Percentiles rank a stretch among this genome's conserved stretches.
phyloP scores from a whole-genome alignment of 1,140 invertebrate genomes.

The Drosophila hydei region DNA sequence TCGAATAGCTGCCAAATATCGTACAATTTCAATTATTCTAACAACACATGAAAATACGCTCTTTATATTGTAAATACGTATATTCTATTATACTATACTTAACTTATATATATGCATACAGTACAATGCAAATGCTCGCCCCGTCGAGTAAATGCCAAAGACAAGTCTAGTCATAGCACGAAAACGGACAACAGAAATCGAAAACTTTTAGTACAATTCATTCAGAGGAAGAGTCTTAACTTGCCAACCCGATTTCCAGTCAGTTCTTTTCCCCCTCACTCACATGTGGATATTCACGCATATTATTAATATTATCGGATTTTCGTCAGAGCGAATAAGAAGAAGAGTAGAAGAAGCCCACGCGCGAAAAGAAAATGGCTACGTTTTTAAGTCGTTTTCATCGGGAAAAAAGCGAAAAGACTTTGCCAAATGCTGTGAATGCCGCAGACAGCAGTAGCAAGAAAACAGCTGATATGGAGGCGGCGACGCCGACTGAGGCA shows the following conservation, averaged over 20 bases:
- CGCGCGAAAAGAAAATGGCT: slow-evolving; percentile 57
- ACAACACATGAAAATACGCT: slow-evolving; percentile 74
- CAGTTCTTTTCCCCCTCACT: neutral
- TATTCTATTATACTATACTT: slow-evolving; percentile 54
- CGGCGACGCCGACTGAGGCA: slow-evolving; percentile 5
- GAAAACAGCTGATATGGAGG: slow-evolving; percentile 68
- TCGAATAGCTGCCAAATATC: slow-evolving; percentile 76
- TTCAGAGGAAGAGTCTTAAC: slow-evolving; percentile 33
- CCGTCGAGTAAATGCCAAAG: slow-evolving; percentile 59
- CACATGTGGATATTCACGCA: slow-evolving; percentile 4
- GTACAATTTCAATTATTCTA: slow-evolving; percentile 81
- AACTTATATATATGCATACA: slow-evolving; percentile 28
- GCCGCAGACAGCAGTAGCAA: slow-evolving; percentile 19
- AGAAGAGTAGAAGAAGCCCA: slow-evolving; percentile 28
- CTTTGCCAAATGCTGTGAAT: slow-evolving; percentile 52
- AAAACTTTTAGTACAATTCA: slow-evolving; percentile 61
- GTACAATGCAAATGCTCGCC: slow-evolving; percentile 37
- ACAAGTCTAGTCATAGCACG: slow-evolving; percentile 32
- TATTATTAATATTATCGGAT: slow-evolving; percentile 33
- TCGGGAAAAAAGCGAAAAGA: slow-evolving; percentile 83
- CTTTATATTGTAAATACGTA: slow-evolving; percentile 45
- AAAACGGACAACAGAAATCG: slow-evolving; percentile 44
- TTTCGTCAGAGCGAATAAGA: slow-evolving; percentile 41
- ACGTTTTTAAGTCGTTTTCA: slow-evolving; percentile 83
- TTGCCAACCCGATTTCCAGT: slow-evolving; percentile 21